phyloP scores from a whole-genome alignment of 2,797 vertebrate species.

The Morus bassanus region DNA sequence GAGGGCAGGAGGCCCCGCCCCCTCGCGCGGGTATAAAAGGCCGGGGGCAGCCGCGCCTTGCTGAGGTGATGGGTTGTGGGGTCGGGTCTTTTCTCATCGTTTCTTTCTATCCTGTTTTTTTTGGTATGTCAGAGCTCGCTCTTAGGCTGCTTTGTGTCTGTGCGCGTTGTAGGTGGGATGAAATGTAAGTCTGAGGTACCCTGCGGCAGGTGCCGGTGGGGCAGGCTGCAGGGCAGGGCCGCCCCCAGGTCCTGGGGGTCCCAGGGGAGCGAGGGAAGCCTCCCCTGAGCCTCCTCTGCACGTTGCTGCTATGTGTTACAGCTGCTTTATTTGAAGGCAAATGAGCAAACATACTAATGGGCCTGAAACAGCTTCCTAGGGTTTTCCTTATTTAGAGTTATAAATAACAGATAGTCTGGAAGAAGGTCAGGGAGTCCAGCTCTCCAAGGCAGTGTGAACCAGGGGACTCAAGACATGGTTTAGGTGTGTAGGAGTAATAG shows the following conservation, averaged over 20 bases:
- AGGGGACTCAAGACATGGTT: fast-evolving
- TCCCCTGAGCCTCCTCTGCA: fast-evolving
- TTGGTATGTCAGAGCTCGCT: fast-evolving
- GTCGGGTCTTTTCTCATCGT: background rate
- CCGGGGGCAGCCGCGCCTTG: fast-evolving
- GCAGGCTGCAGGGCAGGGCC: fast-evolving
- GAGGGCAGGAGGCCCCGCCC: background rate
- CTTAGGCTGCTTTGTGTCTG: fast-evolving
- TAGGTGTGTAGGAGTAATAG: background rate
- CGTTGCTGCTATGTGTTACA: fast-evolving
- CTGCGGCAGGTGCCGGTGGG: too few species aligned
- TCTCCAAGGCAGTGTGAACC: background rate
- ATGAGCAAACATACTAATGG: background rate
- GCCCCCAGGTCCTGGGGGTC: fast-evolving
- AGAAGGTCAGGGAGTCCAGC: fast-evolving
- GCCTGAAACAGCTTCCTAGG: background rate
- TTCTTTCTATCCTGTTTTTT: fast-evolving
- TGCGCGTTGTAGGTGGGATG: fast-evolving
- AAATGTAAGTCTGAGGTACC: fast-evolving
- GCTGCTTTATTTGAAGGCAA: background rate
- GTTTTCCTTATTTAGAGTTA: background rate
- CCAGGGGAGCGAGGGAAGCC: too few species aligned
- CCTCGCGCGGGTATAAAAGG: background rate
- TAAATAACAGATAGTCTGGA: background rate
- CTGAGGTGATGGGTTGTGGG: fast-evolving